These are phyloP conservation scores for Helogale parvula DNA, from an alignment of 2,113 vertebrate genomes.

Conservation along the genomic window DNA sequence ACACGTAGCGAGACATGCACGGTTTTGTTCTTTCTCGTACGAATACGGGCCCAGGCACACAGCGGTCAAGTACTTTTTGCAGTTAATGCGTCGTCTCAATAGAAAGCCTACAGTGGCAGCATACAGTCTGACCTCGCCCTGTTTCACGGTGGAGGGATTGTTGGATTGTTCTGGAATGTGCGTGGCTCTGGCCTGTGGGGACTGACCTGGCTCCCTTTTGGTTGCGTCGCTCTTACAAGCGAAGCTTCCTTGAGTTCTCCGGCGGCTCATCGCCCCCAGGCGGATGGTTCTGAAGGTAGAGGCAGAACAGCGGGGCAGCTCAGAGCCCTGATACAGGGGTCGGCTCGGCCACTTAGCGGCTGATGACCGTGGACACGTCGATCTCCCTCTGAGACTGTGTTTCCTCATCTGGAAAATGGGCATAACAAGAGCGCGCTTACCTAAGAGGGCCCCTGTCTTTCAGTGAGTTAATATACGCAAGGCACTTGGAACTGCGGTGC, in stretches of 20 bases:
- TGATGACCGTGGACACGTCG: not conserved
- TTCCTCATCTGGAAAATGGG: not conserved
- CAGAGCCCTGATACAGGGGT: not conserved
- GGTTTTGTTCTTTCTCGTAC: not conserved
- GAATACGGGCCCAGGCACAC: not conserved
- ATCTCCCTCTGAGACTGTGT: not conserved
- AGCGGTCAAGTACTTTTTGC: not conserved
- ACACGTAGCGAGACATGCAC: not conserved
- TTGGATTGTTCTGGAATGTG: not conserved
- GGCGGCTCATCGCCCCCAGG: not conserved
- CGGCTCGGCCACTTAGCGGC: rapidly evolving
- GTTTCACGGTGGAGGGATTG: rapidly evolving
- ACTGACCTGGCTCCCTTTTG: rapidly evolving
- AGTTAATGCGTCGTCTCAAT: not conserved
- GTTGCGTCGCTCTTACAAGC: not conserved
- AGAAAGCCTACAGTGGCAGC: not conserved
- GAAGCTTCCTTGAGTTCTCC: not conserved
- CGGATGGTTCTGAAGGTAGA: not conserved
- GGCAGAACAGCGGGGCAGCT: not conserved
- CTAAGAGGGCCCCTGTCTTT: no score
- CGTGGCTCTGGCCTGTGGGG: rapidly evolving
- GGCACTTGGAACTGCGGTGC: not conserved
- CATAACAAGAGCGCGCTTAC: rapidly evolving
- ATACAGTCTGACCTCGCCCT: not conserved
- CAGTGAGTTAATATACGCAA: not conserved